A percentile compares a stretch with the other conserved stretches of the same genome.
These are phyloP conservation scores for Orchestes rusci DNA, from an alignment of 2,888 invertebrate species.

Conservation along the genomic window DNA sequence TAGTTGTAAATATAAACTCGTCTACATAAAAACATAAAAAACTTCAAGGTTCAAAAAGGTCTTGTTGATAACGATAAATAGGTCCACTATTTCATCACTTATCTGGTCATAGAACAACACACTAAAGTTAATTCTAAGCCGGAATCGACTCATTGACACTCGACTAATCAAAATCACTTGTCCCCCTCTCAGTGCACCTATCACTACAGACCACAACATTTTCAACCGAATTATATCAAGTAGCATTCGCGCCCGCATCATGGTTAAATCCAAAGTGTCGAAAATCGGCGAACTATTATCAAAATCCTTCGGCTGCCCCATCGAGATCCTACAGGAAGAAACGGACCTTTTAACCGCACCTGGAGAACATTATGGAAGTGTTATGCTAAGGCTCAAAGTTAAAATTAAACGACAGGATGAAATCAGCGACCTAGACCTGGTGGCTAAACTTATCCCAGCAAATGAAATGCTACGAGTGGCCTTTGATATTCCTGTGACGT, in stretches of 20 bases:
- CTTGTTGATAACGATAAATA: too few relatives aligned
- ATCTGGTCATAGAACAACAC: too few relatives aligned
- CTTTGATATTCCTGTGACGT: slow-evolving; percentile 51
- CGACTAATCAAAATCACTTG: too few relatives aligned
- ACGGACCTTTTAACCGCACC: slow-evolving; percentile 41
- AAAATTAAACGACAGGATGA: slow-evolving; percentile 35
- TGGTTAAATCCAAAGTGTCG: slow-evolving; percentile 36
- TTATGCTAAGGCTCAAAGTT: slow-evolving; percentile 46
- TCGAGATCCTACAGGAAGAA: slow-evolving; percentile 41
- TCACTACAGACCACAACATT: too few relatives aligned
- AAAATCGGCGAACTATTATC: slow-evolving; percentile 34
- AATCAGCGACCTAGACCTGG: slow-evolving; percentile 45
- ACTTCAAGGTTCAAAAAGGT: too few relatives aligned
- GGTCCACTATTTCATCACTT: too few relatives aligned
- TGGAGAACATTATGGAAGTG: slow-evolving; percentile 59
- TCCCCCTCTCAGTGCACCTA: too few relatives aligned
- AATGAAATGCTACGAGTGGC: slow-evolving; percentile 48
- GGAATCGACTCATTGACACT: too few relatives aligned
- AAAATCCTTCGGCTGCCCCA: slow-evolving; percentile 32
- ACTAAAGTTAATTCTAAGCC: too few relatives aligned
- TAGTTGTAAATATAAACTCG: too few relatives aligned
- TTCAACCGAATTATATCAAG: too few relatives aligned
- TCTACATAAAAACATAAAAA: too few relatives aligned
- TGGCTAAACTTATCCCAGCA: slow-evolving; percentile 53
- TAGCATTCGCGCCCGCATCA: slow-evolving; percentile 16